Base-by-base conservation (phyloP, 2,888 invertebrate genomes). In the Synergus gifuensis region DNA sequence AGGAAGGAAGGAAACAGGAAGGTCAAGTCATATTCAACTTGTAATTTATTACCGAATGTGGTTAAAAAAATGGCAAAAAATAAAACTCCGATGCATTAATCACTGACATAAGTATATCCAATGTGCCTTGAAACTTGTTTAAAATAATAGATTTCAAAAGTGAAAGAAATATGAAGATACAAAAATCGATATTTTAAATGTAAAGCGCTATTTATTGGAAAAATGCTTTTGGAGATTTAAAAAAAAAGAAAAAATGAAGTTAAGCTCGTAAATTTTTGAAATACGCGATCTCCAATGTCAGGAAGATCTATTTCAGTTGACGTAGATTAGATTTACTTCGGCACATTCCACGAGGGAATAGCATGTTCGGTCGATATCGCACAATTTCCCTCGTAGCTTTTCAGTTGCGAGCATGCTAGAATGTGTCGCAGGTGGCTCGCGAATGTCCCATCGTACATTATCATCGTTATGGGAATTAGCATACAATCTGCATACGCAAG, bases 401-500 rank as follows among this genome's bases (percentile, higher is more conserved):
- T 11, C n/a, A 49, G 36, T 14, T 28, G 42, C 16, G 14, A 46
- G 67, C 67, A 69, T 46, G 14, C 54, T 54, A 46, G 46, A 8
- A 28, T 49, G 28, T 46, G 46, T 11, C 58, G n/a, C n/a, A 18
- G 58, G 58, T 60, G 9, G 58, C 18, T 60, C 73, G 49, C 73
- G 28, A 73, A 73, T 54, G 36, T 73, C 54, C 28, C 36, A 73
- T 54, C 49, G 28, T 73, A 36, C 54, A 73, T 73, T 73, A 73
- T 73, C 73, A 54, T 73, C 73, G 73, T 36, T 36, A 73, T 73
- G 73, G 36, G 54, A 73, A 73, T 73, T 73, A 54, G 49, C 73
- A 73, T 69, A 54, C 36, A 54, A 73, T 54, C 54, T 73, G 49
- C 73, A 73, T 73, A 73, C 54, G 36, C 73, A 54, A 73, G 49